Evolutionary conservation across 2,113 vertebrate genomes (phyloP), one percentile per base, ranked within the genome.

Genomic region (Canis aureus): DNA sequence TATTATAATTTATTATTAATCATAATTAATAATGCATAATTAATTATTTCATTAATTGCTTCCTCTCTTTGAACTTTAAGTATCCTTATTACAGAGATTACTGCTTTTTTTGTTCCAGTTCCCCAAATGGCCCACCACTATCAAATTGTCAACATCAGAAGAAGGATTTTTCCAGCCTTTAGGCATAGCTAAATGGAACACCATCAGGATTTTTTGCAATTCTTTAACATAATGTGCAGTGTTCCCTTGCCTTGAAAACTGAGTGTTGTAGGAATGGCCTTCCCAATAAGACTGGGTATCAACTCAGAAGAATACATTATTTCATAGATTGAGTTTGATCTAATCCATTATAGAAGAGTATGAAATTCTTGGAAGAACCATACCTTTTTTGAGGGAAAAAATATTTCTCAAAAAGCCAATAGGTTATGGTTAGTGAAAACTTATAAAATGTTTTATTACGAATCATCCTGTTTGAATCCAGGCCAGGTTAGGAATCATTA

Each of bases 341-440:
- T 57, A 49, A 89, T 84, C 67, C 43, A 85, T 59, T 59, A 43
- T 15, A 79, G 17, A 89, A 59, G 16, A 80, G 11, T 57, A 11
- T 76, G 43, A 88, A 88, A 3, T 67, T 79, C 51, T 76, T 85
- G 69, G n/a, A 96, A 94, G 53, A 95, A n/a, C 5, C 1, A 22
- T 32, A 66, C 3, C 0, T 71, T 94, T 88, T 78, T 29, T 7
- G 29, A 82, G 11, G 19, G 16, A 3, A 85, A 91, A 91, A 81
- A 76, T n/a, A 9, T 67, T 81, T 97, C 73, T 69, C 7, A 60
- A 78, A 89, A 82, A 83, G 22, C 16, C 71, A 82, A 55, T n/a
- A 49, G 22, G 4, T 80, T 89, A 86, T 38, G 67, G 73, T 78
- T 67, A 94, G 82, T 78, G 81, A 16, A 86, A 86, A 82, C 25